These are phyloP conservation scores for Raphicerus campestris DNA, from an alignment of 2,113 vertebrate genomes.

Conservation along the genomic window DNA sequence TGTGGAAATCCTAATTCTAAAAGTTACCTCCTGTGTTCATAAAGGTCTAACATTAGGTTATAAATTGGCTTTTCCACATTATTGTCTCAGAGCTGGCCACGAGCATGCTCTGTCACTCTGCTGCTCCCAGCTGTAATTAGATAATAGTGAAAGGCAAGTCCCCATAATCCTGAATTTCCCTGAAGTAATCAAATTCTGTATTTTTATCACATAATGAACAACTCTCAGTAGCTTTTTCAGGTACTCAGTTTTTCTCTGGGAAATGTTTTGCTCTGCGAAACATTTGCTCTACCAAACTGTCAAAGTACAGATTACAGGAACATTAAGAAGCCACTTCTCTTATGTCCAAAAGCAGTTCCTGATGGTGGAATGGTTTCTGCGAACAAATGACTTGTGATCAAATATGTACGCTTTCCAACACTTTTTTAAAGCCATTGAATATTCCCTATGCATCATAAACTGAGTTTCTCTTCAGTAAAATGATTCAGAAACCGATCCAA, in stretches of 20 bases:
- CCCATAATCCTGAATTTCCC: neutral
- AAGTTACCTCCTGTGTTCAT: neutral
- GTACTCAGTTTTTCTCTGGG: neutral
- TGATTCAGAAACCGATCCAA: neutral
- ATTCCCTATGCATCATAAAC: neutral
- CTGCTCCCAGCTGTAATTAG: neutral
- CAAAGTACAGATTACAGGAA: neutral
- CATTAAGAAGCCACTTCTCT: neutral
- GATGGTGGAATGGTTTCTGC: too few species aligned
- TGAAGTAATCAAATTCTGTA: neutral
- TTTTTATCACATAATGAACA: neutral
- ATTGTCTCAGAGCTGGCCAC: neutral
- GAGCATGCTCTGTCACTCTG: neutral
- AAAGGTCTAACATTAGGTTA: neutral
- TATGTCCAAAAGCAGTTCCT: accelerated
- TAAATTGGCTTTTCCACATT: neutral
- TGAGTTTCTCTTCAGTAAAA: neutral
- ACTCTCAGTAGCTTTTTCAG: neutral
- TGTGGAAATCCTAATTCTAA: neutral
- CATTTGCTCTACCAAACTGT: neutral
- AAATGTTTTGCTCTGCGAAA: neutral
- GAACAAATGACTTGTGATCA: neutral
- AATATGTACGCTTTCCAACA: neutral
- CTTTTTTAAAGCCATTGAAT: neutral
- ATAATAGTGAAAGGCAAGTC: neutral